Evolutionary conservation across 2,113 vertebrate species (phyloP).

Genomic region (Pseudorhombus dupliciocellatus): DNA sequence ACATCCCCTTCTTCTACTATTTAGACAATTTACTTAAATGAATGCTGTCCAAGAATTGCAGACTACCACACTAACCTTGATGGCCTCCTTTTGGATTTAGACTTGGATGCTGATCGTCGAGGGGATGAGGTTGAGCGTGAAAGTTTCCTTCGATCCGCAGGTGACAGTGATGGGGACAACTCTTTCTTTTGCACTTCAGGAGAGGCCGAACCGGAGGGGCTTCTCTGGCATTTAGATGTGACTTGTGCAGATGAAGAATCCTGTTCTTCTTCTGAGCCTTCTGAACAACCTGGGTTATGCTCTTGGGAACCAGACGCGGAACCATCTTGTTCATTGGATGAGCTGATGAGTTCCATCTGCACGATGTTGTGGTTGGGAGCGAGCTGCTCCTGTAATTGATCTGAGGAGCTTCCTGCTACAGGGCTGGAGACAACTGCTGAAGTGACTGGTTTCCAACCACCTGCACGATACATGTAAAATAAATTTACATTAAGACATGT

Average conservation of each 20-base stretch:
- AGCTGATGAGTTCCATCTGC: slow-evolving; percentile 1
- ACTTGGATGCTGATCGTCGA: slow-evolving; percentile 70
- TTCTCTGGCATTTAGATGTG: slow-evolving; percentile 43
- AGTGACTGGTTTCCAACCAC: slow-evolving; percentile 66
- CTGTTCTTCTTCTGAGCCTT: slow-evolving; percentile 57
- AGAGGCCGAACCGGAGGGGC: slow-evolving; percentile 63
- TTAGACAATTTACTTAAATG: not conserved
- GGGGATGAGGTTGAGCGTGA: slow-evolving; percentile 75
- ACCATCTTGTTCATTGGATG: slow-evolving; percentile 37
- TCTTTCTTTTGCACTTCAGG: slow-evolving; percentile 59
- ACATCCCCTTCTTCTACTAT: too few species aligned
- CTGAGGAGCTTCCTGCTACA: slow-evolving; percentile 25
- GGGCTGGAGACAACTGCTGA: slow-evolving; percentile 31
- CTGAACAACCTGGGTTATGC: slow-evolving; percentile 42
- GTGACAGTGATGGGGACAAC: slow-evolving; percentile 71
- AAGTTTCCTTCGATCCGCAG: slow-evolving; percentile 56
- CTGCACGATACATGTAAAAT: slow-evolving; percentile 34
- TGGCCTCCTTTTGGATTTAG: slow-evolving; percentile 62
- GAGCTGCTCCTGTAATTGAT: slow-evolving; percentile 40
- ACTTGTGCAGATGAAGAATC: slow-evolving; percentile 54
- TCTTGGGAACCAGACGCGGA: slow-evolving; percentile 70
- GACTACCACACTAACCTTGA: slow-evolving; percentile 61
- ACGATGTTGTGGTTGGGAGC: slow-evolving; percentile 27
- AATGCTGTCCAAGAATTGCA: not conserved
- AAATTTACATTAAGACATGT: slow-evolving; percentile 1